Conservation (phyloP, 1,140 invertebrate species). For the Drosophila sp. region DNA sequence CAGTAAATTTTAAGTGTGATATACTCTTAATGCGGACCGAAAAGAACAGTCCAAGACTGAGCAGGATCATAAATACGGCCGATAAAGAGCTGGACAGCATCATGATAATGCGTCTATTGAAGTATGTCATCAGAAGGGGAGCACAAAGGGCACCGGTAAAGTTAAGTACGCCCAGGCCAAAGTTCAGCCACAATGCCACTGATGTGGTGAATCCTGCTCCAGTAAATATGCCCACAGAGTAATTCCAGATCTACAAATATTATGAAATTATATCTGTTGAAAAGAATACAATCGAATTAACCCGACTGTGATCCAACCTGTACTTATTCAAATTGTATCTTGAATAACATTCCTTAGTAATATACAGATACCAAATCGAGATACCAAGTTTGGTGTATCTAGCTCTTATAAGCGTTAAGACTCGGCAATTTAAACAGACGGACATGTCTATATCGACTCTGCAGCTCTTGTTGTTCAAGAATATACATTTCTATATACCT, state of each 20-base stretch:
- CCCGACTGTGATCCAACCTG: too few relatives aligned
- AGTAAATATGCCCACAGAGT: slow-evolving; percentile 88
- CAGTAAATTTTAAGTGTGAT: too few relatives aligned
- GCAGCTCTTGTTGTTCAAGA: too few relatives aligned
- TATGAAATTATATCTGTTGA: too few relatives aligned
- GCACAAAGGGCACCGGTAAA: slow-evolving; percentile 87
- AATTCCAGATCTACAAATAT: slow-evolving; percentile 88
- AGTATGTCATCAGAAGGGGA: slow-evolving; percentile 85
- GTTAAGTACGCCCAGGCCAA: slow-evolving; percentile 88
- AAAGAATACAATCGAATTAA: too few relatives aligned
- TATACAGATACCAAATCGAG: too few relatives aligned
- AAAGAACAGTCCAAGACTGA: slow-evolving; percentile 85
- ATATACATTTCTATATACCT: too few relatives aligned
- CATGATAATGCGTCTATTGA: slow-evolving; percentile 86
- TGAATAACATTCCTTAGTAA: slow-evolving; percentile 1
- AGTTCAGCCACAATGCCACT: slow-evolving; percentile 87
- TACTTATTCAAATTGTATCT: too few relatives aligned
- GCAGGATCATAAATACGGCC: slow-evolving; percentile 85
- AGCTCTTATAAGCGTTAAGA: too few relatives aligned
- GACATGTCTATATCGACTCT: too few relatives aligned
- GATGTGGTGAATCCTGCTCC: slow-evolving; percentile 85
- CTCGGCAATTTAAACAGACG: too few relatives aligned
- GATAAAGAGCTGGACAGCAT: slow-evolving; percentile 85
- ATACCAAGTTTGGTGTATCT: too few relatives aligned
- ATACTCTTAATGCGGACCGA: slow-evolving; percentile 85